Evolutionary conservation across 2,888 invertebrate species (phyloP), one percentile per base, ranked within the genome.

Genomic region (Ophion costatus): DNA sequence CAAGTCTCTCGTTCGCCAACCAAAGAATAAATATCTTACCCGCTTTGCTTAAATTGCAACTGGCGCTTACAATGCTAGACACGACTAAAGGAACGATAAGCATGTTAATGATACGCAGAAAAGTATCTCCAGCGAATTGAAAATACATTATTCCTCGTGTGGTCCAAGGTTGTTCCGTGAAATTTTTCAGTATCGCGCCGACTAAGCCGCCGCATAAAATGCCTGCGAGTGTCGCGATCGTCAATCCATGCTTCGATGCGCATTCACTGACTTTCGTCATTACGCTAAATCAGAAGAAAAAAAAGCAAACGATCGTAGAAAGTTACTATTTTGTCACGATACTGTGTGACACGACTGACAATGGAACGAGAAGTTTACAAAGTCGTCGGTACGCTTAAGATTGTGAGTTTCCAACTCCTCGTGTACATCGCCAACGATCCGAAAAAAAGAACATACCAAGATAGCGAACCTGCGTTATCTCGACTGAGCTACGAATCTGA

Each of bases 11-110:
- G n/a, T 42, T 4, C 29, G 24, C 0, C 3, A 51, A 59, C 17
- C 17, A 22, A 42, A 7, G 24, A 56, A 56, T 1, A 42, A 74
- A 45, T 17, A 45, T 67, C 74, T 87, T 88, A 93, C 93, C 93
- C 64, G 92, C 92, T 83, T 90, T 90, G 77, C 89, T 90, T 51
- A 93, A 89, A 88, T 90, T 88, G 73, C 90, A 92, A 83, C 91
- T 93, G 4, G 93, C 92, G 70, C 98, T 97, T 69, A 98, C 96
- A 78, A 99, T 97, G n/a, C 98, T 98, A 0, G 98, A 96, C 45
- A 98, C 96, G 90, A 99, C 95, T 90, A 99, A 95, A 1, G 99
- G 99, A 61, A 99, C 96, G 92, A 99, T 99, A 84, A 99, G 95
- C 91, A 97, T 97, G 94, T 99, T 99, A 70, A 99, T 95, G 97